Evolutionary conservation across 2,113 vertebrate species (phyloP).

Genomic region (Collichthys lucidus): DNA sequence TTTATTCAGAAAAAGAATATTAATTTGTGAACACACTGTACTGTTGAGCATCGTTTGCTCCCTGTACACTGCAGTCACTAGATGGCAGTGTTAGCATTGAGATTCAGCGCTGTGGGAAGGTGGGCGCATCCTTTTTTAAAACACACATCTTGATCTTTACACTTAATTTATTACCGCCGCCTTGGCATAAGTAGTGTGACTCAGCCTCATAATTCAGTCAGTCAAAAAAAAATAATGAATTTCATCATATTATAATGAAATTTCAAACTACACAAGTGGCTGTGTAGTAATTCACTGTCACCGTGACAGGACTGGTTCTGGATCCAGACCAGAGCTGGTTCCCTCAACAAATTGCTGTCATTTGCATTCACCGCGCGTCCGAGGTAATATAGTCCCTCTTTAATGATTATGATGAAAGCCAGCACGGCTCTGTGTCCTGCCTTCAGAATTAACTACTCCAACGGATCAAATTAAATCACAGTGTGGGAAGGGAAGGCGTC

Average conservation of each 20-base stretch:
- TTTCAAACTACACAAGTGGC: slow-evolving; percentile 13
- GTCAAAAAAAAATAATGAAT: slow-evolving; percentile 25
- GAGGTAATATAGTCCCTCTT: slow-evolving; percentile 1
- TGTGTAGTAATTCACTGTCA: neutral
- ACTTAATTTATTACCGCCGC: slow-evolving; percentile 35
- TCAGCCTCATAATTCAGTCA: slow-evolving; percentile 13
- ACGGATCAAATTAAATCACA: slow-evolving; percentile 3
- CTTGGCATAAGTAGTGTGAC: slow-evolving; percentile 23
- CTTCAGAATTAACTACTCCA: slow-evolving; percentile 10
- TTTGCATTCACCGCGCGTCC: slow-evolving; percentile 36
- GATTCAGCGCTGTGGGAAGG: neutral
- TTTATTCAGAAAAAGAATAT: neutral
- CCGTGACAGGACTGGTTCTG: neutral
- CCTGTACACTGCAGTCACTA: slow-evolving; percentile 56
- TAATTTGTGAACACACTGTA: neutral
- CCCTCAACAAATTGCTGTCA: slow-evolving; percentile 8
- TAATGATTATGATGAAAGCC: slow-evolving; percentile 24
- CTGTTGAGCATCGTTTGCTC: neutral
- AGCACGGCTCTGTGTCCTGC: slow-evolving; percentile 1
- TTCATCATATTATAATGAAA: slow-evolving; percentile 32
- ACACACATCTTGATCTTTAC: slow-evolving; percentile 26
- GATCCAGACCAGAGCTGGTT: neutral
- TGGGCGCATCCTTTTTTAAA: neutral
- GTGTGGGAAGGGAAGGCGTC: neutral
- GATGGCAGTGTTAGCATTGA: slow-evolving; percentile 72